Evolutionary conservation across 2,113 vertebrate species (phyloP), one percentile per base, ranked within the genome.

Genomic region (Diphyllodes magnificus): DNA sequence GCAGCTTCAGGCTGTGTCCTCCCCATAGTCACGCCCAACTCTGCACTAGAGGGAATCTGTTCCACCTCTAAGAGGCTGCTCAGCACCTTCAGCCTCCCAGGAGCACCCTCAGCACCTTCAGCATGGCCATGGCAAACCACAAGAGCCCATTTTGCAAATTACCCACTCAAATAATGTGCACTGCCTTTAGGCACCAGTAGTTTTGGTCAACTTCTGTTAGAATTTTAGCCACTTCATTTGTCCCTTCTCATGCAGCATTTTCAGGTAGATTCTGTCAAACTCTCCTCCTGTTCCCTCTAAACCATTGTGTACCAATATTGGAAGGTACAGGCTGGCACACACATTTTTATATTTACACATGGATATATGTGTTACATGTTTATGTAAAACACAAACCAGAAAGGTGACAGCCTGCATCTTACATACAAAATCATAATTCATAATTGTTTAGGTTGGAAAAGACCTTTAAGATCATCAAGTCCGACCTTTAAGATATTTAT

Each of bases 331-430:
- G 16, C 37, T 86, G 79, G 22, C 27, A 68, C 17, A 2, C 5
- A 0, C 1, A 16, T 2, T 73, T 63, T 37, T n/a, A 18, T 51
- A 6, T 20, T 16, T 39, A 11, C 5, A 4, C 25, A 1, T 13
- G 9, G 35, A 12, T 51, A 4, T 2, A 4, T 19, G 5, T 2
- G 0, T 35, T 35, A 7, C 0, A 21, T 1, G 3, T 33, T 22
- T 9, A 39, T 28, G 12, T 27, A 27, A 51, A 86, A 33, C 31
- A 65, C 4, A 28, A 20, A 8, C 6, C 18, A 44, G n/a, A 1
- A 31, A 5, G 7, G 10, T 33, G 17, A 9, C 64, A 71, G 8
- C 12, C 37, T 24, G 6, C 11, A 5, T n/a, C 53, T 83, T 37
- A 2, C 0, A 0, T 60, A 2, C 10, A n/a, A 73, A 60, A 61